Conservation (phyloP, 1,140 invertebrate genomes). For the Ceratina calcarata region DNA sequence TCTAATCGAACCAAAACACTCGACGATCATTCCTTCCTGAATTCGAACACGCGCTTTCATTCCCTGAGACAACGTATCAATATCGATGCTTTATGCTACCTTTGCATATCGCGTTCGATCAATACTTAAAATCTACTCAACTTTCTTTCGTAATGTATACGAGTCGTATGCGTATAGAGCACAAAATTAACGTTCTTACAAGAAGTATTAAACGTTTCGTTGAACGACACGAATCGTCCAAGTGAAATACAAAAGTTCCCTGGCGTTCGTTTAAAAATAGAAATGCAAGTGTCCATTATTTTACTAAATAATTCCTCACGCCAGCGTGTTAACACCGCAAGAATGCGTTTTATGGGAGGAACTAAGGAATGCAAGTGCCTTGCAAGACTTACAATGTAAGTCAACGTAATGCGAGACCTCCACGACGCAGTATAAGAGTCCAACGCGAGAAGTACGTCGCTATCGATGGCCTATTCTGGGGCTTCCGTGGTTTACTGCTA, state of each 20-base stretch:
- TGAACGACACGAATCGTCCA: too few relatives aligned
- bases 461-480: constrained; percentile 65
- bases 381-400: constrained; percentile 39
- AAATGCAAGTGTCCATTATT: too few relatives aligned
- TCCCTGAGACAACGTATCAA: not conserved
- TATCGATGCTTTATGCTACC: too few relatives aligned
- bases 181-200: too few relatives aligned
- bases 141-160: too few relatives aligned
- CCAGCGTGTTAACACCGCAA: not conserved
- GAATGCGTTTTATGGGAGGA: constrained; percentile 20
- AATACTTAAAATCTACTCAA: too few relatives aligned
- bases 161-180: too few relatives aligned
- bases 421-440: constrained; percentile 40
- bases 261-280: too few relatives aligned
- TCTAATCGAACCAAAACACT: constrained; percentile 73
- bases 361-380: constrained; percentile 15
- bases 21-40: constrained; percentile 61
- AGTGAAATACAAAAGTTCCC: too few relatives aligned
- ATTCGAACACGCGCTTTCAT: constrained; percentile 18
- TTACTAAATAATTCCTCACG: too few relatives aligned
- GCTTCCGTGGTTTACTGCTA: constrained; percentile 68
- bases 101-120: too few relatives aligned
- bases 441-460: constrained; percentile 42
- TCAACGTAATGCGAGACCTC: constrained; percentile 61
- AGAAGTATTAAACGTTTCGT: too few relatives aligned